Evolutionary conservation across 2,797 vertebrate species (phyloP), one percentile per base, ranked within the genome.

Genomic region (Falco novaeseelandiae): DNA sequence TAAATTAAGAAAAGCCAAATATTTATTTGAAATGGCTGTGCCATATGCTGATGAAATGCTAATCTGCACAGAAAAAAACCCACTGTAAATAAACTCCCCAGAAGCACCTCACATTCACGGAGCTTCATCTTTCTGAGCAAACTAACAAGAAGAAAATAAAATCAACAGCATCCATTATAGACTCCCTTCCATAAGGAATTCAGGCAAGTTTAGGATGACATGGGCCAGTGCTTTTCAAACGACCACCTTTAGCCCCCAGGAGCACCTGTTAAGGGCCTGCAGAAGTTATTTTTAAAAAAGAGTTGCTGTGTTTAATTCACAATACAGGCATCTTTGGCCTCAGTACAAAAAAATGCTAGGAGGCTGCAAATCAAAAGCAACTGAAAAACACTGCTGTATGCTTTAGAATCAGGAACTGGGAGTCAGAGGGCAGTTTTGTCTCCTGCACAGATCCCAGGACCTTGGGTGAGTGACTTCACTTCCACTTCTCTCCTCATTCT

Each of bases 41-140:
- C 94, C 93, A 87, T 96, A 96, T 94, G 96, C 77, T 96, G 92
- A 92, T 86, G 83, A 95, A 89, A 93, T 89, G 76, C 73, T 94
- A 95, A 96, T 94, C 79, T 66, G 69, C 80, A 61, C 32, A 80
- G 86, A 62, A 63, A 48, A 46, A 63, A 83, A 1, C 36, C 48
- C 74, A 72, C 72, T 40, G 92, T 76, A 96, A 96, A 94, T 91
- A 92, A 82, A 91, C 91, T 93, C 84, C 61, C 85, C 93, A 84
- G 72, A 89, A 95, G 73, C 22, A 89, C 57, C 76, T 91, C 76
- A 74, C 61, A 36, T 71, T 65, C 59, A 32, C 48, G 32, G 34
- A 66, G 54, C 63, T 83, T 80, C 74, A 44, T 63, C 69, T 73
- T 76, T 51, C 80, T 63, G 54, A 74, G 67, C 46, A 82, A 91